Base-by-base conservation (phyloP, 2,888 invertebrate species). In the Eupithecia subfuscata region DNA sequence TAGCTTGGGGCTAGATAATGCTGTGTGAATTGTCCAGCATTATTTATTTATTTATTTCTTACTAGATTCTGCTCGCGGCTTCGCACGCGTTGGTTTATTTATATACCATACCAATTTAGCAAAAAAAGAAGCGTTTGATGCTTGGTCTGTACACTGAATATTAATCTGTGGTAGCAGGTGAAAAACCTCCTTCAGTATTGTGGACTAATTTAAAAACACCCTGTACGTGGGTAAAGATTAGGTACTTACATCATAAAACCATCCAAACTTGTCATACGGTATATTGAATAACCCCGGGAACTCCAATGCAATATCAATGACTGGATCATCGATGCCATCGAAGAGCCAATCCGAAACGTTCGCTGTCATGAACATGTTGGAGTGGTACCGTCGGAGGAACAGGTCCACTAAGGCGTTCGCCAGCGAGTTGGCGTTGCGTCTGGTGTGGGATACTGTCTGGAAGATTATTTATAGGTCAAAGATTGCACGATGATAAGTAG, bases 261-360 rank as follows among this genome's bases (percentile, higher is more conserved):
- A 98, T 14, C 97, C 98, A 89, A 99, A 98, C 84, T 96, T 97
- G 48, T 96, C 96, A 83, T 95, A 97, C 0, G 97, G 97, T 81
- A 98, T 95, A 1, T 91, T 80, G 16, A 96, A 77, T 0, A 96
- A 84, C 80, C 96, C 89, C 60, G 94, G 94, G 75, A 97, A 81
- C 82, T 95, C 88, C 64, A 91, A 74, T 63, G 95, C 95, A 78
- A 97, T 82, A 81, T 95, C 87, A 67, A 98, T 91, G 14, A 98
- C 85, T 0, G 95, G 91, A 87, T 98, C 98, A 0, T 97, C 93
- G 84, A 97, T 98, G 3, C 98, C 98, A 78, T 97, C 96, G 88
- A 98, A 98, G 16, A 98, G 89, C 90, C 97, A 96, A 81, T 97
- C 95, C 0, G 96, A 87, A 0, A 96, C 97, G 69, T 96, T 96